phyloP scores from a whole-genome alignment of 2,113 vertebrate genomes.

The Toxostoma redivivum region DNA sequence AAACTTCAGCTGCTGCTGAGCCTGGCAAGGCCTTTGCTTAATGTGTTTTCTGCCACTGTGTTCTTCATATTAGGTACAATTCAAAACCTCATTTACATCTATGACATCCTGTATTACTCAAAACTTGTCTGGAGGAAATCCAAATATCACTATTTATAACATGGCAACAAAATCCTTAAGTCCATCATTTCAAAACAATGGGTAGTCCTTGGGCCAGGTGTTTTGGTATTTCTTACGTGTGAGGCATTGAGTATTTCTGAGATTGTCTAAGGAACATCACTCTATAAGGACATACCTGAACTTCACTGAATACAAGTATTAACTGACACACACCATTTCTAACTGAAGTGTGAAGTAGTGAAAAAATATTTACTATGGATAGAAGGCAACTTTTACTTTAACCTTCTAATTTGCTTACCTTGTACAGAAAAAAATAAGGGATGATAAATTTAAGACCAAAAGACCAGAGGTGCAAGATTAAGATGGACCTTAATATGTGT shows the following conservation, averaged over 20 bases:
- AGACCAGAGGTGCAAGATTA: not conserved
- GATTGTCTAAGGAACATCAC: not conserved
- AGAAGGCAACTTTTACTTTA: not conserved
- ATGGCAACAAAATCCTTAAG: not conserved
- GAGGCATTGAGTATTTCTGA: not conserved
- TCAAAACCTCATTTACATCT: not conserved
- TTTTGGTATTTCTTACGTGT: not conserved
- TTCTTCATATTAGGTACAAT: not conserved
- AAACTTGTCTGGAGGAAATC: not conserved
- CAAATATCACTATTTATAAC: not conserved
- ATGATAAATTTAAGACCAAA: not conserved
- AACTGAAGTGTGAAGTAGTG: not conserved
- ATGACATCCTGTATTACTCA: constrained; percentile 24
- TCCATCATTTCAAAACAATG: not conserved
- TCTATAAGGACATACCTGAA: not conserved
- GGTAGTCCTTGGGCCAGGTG: not conserved
- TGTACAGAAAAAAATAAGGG: not conserved
- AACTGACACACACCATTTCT: not conserved
- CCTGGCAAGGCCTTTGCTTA: not conserved
- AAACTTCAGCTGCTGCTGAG: not conserved
- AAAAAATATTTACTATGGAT: not conserved
- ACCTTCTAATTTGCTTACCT: not conserved
- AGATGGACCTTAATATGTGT: not conserved
- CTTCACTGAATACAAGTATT: not conserved
- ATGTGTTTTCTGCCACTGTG: not conserved